phyloP scores from a whole-genome alignment of 1,140 invertebrate species.

The Chrysoperla carnea region DNA sequence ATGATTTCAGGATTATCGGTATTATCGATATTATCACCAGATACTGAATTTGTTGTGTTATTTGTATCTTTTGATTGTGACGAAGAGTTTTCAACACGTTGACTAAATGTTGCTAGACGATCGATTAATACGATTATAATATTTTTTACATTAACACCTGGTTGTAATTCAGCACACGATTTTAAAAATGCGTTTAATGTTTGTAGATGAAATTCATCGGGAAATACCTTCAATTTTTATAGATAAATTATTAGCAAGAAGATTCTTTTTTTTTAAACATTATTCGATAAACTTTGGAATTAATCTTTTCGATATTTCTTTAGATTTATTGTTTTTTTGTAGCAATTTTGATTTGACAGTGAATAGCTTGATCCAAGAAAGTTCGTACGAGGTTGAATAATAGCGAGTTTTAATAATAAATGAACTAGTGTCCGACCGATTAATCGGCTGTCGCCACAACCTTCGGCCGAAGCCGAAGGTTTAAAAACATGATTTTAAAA shows the following conservation, averaged over 20 bases:
- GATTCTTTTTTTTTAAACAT: too few species aligned
- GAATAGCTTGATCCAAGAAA: too few species aligned
- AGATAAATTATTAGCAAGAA: slow-evolving; percentile 1
- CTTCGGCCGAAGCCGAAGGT: too few species aligned
- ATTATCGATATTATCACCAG: slow-evolving; percentile 27
- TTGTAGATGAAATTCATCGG: slow-evolving; percentile 96
- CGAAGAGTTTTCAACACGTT: slow-evolving; percentile 36
- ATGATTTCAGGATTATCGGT: slow-evolving; percentile 48
- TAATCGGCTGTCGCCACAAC: too few species aligned
- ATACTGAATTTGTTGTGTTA: background rate
- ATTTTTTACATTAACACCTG: slow-evolving; percentile 94
- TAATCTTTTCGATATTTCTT: too few species aligned
- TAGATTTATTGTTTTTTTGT: slow-evolving; percentile 1
- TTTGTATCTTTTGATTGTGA: background rate
- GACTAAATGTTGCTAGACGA: slow-evolving; percentile 68
- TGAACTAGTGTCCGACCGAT: too few species aligned
- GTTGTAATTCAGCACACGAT: slow-evolving; percentile 91
- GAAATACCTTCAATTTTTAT: slow-evolving; percentile 62
- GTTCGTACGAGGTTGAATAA: too few species aligned
- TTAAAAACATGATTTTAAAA: too few species aligned
- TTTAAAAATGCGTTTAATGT: slow-evolving; percentile 89
- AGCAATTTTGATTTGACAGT: too few species aligned
- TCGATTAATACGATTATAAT: slow-evolving; percentile 96
- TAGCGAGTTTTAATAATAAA: background rate
- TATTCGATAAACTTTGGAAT: too few species aligned